A percentile compares a stretch with the other conserved stretches of the same genome.
phyloP scores from a whole-genome alignment of 2,113 vertebrate species.

The Cyphomyrus discorhynchus region DNA sequence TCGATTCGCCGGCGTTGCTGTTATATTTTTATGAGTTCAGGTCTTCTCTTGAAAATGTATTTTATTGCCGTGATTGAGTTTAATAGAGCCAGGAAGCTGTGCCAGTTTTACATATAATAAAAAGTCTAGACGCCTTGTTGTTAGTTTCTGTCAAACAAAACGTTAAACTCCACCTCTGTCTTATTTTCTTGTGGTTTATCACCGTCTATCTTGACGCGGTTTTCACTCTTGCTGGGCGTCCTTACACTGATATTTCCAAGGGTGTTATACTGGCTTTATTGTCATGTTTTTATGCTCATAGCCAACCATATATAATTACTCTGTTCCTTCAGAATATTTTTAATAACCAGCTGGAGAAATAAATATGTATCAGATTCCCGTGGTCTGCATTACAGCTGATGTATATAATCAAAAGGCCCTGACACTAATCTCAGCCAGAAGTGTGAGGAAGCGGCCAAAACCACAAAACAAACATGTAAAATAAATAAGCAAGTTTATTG shows the following conservation, averaged over 20 bases:
- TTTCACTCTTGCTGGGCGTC: conserved; percentile 40
- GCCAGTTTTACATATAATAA: conserved; percentile 40
- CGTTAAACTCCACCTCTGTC: conserved; percentile 54
- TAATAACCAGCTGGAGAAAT: conserved; percentile 33
- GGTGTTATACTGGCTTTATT: conserved; percentile 45
- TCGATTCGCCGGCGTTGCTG: background rate
- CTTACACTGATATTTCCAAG: conserved; percentile 46
- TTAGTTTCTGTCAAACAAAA: conserved; percentile 46
- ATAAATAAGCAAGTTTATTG: background rate
- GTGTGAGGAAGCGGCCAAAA: background rate
- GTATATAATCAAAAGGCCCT: background rate
- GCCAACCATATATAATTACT: conserved; percentile 43
- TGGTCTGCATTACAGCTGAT: conserved; percentile 13
- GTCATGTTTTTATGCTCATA: conserved; percentile 39
- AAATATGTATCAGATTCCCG: conserved; percentile 33
- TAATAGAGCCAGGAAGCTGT: conserved; percentile 38
- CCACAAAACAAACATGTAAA: background rate
- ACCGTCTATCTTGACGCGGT: conserved; percentile 50
- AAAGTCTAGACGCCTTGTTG: conserved; percentile 46
- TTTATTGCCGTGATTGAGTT: conserved; percentile 21
- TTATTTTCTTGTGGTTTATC: conserved; percentile 53
- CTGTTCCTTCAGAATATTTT: conserved; percentile 38
- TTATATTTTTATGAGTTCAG: background rate
- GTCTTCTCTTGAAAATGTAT: conserved; percentile 6
- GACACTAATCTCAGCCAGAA: background rate